phyloP scores from a whole-genome alignment of 2,888 invertebrate species.

The Philopedon plagiatum region DNA sequence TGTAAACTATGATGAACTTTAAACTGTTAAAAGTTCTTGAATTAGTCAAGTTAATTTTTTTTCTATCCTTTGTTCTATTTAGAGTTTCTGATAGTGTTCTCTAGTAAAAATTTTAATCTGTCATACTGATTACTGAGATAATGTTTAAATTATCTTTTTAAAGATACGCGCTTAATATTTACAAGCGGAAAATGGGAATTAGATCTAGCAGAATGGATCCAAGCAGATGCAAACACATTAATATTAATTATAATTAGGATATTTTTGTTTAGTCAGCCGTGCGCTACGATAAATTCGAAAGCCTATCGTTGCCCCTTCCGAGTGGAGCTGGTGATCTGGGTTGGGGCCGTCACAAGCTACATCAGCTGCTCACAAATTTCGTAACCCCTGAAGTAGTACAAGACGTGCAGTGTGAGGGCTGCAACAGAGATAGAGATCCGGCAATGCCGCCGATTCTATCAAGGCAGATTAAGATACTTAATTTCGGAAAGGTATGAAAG shows the following conservation, averaged over 20 bases:
- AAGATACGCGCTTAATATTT: too few relatives aligned
- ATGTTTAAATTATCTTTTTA: too few relatives aligned
- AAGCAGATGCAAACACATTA: too few relatives aligned
- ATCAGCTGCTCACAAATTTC: conserved; percentile 84
- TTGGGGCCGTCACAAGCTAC: conserved; percentile 76
- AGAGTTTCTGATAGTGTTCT: too few relatives aligned
- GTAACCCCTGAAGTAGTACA: conserved; percentile 88
- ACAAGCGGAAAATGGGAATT: too few relatives aligned
- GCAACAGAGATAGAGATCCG: conserved; percentile 70
- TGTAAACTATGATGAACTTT: too few relatives aligned
- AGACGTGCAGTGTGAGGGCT: conserved; percentile 87
- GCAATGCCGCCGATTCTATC: conserved; percentile 69
- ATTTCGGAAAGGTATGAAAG: conserved; percentile 78
- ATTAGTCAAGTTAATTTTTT: too few relatives aligned
- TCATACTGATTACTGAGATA: too few relatives aligned
- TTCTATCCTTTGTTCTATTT: too few relatives aligned
- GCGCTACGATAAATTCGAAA: conserved; percentile 94
- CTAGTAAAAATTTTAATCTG: too few relatives aligned
- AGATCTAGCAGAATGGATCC: too few relatives aligned
- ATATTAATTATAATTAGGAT: background rate
- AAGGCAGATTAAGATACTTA: conserved; percentile 80
- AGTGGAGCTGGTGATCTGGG: conserved; percentile 74
- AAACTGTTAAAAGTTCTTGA: too few relatives aligned
- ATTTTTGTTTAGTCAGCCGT: conserved; percentile 79
- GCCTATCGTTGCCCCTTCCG: conserved; percentile 86